Evolutionary conservation across 2,888 invertebrate genomes (phyloP), one percentile per base, ranked within the genome.

Genomic region (Isoperla grammatica): DNA sequence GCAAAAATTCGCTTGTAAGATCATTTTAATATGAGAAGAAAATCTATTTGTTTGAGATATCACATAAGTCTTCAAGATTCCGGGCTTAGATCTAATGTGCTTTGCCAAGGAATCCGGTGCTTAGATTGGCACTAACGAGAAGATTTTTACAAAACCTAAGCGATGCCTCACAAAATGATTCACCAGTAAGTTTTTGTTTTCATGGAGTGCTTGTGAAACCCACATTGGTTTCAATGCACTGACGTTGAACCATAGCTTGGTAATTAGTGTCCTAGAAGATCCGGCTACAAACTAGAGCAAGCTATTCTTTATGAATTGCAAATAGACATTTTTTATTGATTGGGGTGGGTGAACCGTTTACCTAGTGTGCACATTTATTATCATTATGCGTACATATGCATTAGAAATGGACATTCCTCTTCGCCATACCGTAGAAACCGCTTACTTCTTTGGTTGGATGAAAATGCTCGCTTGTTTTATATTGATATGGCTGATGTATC

Each of bases 161-260:
- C n/a, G n/a, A n/a, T n/a, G n/a, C n/a, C n/a, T n/a, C n/a, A n/a
- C n/a, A n/a, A n/a, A n/a, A n/a, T n/a, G n/a, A n/a, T n/a, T n/a
- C n/a, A n/a, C n/a, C n/a, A n/a, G n/a, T n/a, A 29, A 8, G 29
- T 40, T 50, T 35, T 50, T 50, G 35, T 50, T 50, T 35, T 35
- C 49, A 50, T 23, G 17, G 15, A 53, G 53, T 53, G 53, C 53
- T 39, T 53, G 37, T 20, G 37, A 37, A 53, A 39, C 53, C 53
- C 53, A 19, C 53, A n/a, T 39, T 53, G 53, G 53, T 53, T 53
- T 37, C 37, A 37, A 37, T 37, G 53, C 53, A 53, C 53, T 37
- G 9, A 8, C 39, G 39, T 53, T 15, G 35, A 29, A 22, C 29
- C 15, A 15, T 29, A 15, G 37, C 11, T 53, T 37, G 53, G 13